phyloP scores from a whole-genome alignment of 1,140 invertebrate species.

The Orussus abietinus region DNA sequence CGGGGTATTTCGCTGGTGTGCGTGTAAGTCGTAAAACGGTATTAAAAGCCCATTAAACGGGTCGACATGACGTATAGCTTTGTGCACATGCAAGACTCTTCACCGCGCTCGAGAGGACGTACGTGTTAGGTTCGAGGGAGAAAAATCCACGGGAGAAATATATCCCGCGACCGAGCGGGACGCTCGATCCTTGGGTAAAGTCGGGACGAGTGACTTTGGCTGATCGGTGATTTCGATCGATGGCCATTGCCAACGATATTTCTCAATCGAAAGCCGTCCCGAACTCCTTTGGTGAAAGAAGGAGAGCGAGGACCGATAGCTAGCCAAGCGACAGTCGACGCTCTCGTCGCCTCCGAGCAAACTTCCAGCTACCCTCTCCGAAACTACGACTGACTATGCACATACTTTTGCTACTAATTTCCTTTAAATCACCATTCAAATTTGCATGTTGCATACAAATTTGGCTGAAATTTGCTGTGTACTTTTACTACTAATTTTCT shows the following conservation, averaged over 20 bases:
- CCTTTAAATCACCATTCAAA: too few species aligned
- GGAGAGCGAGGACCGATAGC: not conserved
- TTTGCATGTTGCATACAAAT: too few species aligned
- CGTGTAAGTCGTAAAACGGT: constrained; percentile 34
- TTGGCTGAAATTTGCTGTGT: too few species aligned
- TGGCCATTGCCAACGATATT: not conserved
- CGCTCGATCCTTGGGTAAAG: not conserved
- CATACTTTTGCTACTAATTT: too few species aligned
- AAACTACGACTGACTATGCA: too few species aligned
- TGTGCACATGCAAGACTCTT: constrained; percentile 19
- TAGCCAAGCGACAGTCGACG: too few species aligned
- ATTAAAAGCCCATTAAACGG: constrained; percentile 42
- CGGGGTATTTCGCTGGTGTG: too few species aligned
- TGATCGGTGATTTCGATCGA: not conserved
- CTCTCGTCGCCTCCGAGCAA: too few species aligned
- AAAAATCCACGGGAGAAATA: constrained; percentile 4
- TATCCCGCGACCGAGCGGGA: constrained; percentile 1
- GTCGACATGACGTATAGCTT: constrained; percentile 36
- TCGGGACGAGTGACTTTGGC: not conserved
- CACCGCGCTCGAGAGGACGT: not conserved
- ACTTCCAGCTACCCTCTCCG: too few species aligned
- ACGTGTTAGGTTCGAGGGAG: constrained; percentile 3
- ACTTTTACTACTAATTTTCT: too few species aligned
- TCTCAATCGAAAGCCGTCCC: not conserved
- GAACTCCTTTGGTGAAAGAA: not conserved